A percentile compares a stretch with the other conserved stretches of the same genome.
These are phyloP conservation scores for Nannobrachium achirus DNA, from an alignment of 2,113 vertebrate genomes.

Conservation along the genomic window DNA sequence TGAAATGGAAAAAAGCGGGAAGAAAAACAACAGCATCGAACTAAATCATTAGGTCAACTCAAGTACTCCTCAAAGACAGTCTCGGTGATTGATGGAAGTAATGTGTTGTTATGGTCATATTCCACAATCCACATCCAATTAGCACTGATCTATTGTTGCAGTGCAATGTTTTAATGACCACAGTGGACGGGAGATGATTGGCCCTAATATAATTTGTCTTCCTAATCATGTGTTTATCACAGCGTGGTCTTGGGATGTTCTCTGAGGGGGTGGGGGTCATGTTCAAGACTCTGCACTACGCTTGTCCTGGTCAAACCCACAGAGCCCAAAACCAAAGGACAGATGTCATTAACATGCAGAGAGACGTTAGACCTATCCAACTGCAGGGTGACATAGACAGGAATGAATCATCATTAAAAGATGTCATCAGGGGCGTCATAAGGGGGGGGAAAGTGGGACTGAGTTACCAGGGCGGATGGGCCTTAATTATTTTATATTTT, in stretches of 20 bases:
- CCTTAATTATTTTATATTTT: too few species aligned
- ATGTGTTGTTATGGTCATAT: slow-evolving; percentile 84
- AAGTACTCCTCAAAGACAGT: slow-evolving; percentile 79
- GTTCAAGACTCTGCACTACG: slow-evolving; percentile 65
- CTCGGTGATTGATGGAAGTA: slow-evolving; percentile 83
- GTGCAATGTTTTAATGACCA: slow-evolving; percentile 86
- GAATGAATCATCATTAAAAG: slow-evolving; percentile 72
- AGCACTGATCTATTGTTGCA: slow-evolving; percentile 89
- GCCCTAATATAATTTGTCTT: slow-evolving; percentile 88
- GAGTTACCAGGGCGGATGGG: too few species aligned
- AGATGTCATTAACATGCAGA: slow-evolving; percentile 65
- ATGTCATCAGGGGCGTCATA: too few species aligned
- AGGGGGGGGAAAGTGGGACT: too few species aligned
- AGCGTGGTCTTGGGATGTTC: slow-evolving; percentile 73
- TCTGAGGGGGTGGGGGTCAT: slow-evolving; percentile 77
- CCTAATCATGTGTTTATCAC: slow-evolving; percentile 92
- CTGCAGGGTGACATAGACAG: slow-evolving; percentile 45
- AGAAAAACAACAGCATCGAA: not conserved
- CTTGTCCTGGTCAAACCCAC: slow-evolving; percentile 59
- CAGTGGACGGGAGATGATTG: slow-evolving; percentile 89
- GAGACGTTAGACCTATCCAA: slow-evolving; percentile 48
- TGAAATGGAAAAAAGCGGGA: not conserved
- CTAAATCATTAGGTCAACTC: slow-evolving; percentile 78
- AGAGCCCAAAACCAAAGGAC: slow-evolving; percentile 39
- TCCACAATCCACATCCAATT: slow-evolving; percentile 91